These are phyloP conservation scores for Aurelia aurita DNA, from an alignment of 30 jellyfish, hydroid and myxozoan genomes.

Conservation along the genomic window DNA sequence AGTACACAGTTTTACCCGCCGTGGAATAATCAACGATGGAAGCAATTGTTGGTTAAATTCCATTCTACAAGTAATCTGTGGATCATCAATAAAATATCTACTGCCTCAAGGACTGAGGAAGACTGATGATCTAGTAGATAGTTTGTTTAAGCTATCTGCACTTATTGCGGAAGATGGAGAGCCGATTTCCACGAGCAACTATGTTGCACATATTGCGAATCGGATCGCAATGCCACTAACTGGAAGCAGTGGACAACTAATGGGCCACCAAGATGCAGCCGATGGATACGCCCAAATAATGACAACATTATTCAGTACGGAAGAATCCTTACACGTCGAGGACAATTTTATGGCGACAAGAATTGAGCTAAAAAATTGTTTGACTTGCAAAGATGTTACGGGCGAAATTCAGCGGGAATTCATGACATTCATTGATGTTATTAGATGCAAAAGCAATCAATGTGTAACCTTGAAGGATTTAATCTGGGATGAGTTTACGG, in stretches of 20 bases:
- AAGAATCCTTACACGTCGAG: neutral
- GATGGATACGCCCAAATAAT: conserved; percentile 14
- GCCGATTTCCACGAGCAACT: neutral
- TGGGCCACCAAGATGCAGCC: conserved; percentile 22
- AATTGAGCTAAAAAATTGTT: neutral
- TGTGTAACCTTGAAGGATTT: neutral
- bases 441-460: neutral
- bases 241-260: neutral
- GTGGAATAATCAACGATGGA: conserved; percentile 1
- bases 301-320: neutral
- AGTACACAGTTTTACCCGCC: too few species aligned
- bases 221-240: neutral
- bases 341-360: conserved; percentile 8
- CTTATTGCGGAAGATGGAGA: neutral
- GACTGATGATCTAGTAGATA: neutral
- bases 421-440: neutral
- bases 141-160: neutral
- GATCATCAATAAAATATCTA: neutral
- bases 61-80: conserved; percentile 5
- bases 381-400: neutral
- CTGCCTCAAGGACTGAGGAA: neutral
- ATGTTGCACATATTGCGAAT: neutral
- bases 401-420: neutral
- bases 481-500: conserved; percentile 2
- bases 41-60: neutral